Evolutionary conservation across 2,797 vertebrate species (phyloP).

Genomic region (Glossophaga mutica): DNA sequence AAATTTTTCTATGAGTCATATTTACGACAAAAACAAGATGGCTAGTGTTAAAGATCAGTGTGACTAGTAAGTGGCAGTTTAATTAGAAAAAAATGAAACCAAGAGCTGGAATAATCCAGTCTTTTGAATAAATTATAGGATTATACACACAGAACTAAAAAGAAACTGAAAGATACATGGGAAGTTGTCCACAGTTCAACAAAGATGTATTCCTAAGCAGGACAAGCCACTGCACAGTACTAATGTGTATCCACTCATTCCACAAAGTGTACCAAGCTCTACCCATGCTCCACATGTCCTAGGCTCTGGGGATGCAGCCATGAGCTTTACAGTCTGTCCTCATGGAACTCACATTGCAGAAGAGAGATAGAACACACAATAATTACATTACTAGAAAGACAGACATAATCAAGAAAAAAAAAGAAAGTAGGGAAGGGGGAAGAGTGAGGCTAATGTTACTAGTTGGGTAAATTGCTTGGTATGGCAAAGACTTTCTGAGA

Average conservation of each 20-base stretch:
- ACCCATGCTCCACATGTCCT: fast-evolving
- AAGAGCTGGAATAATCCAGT: slow-evolving; percentile 79
- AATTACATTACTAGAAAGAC: not conserved
- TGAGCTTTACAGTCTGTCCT: not conserved
- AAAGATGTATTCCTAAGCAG: not conserved
- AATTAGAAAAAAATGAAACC: slow-evolving; percentile 77
- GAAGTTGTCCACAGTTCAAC: slow-evolving; percentile 63
- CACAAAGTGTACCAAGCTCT: no score
- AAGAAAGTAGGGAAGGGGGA: not conserved
- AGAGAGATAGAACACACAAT: not conserved
- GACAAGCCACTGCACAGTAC: not conserved
- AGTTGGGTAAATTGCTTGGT: not conserved
- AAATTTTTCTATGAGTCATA: slow-evolving; percentile 63
- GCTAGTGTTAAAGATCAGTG: slow-evolving; percentile 75
- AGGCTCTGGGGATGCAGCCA: not conserved
- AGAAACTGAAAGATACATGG: slow-evolving; percentile 78
- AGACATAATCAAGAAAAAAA: not conserved
- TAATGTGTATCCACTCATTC: not conserved
- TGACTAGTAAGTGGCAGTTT: slow-evolving; percentile 71
- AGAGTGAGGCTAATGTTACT: not conserved
- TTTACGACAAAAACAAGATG: slow-evolving; percentile 73
- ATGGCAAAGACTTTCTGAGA: not conserved
- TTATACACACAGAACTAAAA: slow-evolving; percentile 77
- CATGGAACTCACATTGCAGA: not conserved
- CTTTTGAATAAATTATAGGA: slow-evolving; percentile 83